Conservation (phyloP, 1,140 invertebrate species). For the Trichonephila clavipes region DNA sequence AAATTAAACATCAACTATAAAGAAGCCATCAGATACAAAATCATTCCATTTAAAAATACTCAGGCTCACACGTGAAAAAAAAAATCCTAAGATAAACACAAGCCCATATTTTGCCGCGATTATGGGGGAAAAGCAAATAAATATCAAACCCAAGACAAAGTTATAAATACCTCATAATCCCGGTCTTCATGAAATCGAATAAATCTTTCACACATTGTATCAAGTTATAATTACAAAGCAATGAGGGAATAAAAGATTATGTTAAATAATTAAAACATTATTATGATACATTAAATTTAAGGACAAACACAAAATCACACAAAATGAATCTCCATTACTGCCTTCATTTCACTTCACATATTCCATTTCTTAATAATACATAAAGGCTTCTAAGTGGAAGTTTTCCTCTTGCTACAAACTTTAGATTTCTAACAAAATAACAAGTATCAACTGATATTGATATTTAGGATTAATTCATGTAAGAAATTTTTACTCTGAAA, state of each 20-base stretch:
- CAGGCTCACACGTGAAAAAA: background rate
- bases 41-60: background rate
- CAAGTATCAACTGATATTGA: no score
- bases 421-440: no score
- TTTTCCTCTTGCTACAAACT: no score
- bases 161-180: slow-evolving; percentile 72
- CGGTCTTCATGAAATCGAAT: slow-evolving; percentile 75
- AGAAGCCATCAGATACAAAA: background rate
- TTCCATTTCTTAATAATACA: background rate
- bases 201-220: slow-evolving; percentile 72
- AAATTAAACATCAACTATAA: background rate
- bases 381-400: no score
- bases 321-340: slow-evolving; percentile 12
- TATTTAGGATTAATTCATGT: no score
- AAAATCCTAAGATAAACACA: background rate
- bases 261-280: slow-evolving; percentile 29
- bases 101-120: background rate
- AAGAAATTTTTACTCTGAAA: no score
- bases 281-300: background rate
- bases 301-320: slow-evolving; percentile 48
- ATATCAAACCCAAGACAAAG: background rate
- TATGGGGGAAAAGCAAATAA: background rate
- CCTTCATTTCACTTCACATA: slow-evolving; percentile 26
- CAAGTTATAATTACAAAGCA: background rate
- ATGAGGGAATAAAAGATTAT: slow-evolving; percentile 1